Evolutionary conservation across 1,140 invertebrate genomes (phyloP).

Genomic region (Drosophila takahashii): DNA sequence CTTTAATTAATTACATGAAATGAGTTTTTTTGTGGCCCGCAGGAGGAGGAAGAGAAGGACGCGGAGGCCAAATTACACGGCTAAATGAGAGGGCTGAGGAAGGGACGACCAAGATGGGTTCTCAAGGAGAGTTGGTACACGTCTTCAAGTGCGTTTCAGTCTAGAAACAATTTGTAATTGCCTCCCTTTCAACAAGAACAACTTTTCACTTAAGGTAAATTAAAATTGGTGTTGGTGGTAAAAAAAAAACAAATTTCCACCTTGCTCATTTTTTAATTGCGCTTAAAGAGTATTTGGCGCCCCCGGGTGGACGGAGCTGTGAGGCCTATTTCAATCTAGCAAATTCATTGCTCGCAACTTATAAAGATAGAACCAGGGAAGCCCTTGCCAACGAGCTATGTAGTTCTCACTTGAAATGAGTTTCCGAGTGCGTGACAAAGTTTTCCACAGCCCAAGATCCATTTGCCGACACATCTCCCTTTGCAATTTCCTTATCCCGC

Average conservation of each 20-base stretch:
- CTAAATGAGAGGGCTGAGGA: background rate
- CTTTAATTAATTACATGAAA: slow-evolving; percentile 57
- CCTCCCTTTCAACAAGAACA: slow-evolving; percentile 5
- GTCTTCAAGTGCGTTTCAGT: slow-evolving; percentile 9
- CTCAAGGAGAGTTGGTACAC: slow-evolving; percentile 10
- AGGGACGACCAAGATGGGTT: slow-evolving; percentile 4
- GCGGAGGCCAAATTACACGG: slow-evolving; percentile 17
- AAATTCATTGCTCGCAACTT: slow-evolving; percentile 3
- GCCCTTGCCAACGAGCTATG: slow-evolving; percentile 4
- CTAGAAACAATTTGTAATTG: slow-evolving; percentile 26
- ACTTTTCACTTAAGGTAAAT: slow-evolving; percentile 26
- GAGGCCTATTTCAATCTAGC: slow-evolving; percentile 5
- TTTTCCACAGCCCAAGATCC: slow-evolving; percentile 24
- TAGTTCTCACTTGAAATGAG: slow-evolving; percentile 47
- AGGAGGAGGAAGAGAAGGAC: background rate
- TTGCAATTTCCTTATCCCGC: slow-evolving; percentile 21
- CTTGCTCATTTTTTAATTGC: too few relatives aligned
- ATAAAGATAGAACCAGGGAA: background rate
- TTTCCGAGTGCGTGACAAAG: slow-evolving; percentile 43
- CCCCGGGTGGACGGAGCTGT: too few relatives aligned
- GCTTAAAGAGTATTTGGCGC: too few relatives aligned
- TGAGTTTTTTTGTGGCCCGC: slow-evolving; percentile 15
- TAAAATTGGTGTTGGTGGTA: background rate
- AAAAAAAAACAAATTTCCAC: background rate
- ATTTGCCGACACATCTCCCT: slow-evolving; percentile 12